Base-by-base conservation (phyloP, 2,888 invertebrate species). In the Drosophila prostipennis region DNA sequence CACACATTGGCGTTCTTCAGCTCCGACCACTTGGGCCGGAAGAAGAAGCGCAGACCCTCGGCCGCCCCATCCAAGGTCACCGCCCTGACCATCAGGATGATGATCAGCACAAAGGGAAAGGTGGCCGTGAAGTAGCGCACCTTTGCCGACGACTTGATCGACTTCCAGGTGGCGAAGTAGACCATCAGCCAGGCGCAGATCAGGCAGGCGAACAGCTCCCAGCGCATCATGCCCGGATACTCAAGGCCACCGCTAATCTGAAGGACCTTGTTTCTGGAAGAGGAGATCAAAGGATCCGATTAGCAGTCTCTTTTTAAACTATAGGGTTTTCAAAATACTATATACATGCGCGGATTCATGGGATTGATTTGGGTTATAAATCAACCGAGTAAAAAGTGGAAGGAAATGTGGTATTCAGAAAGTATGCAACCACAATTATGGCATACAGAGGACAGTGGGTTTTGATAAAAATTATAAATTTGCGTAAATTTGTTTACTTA, bases 111-210 rank as follows among this genome's bases (percentile, higher is more conserved):
- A 91, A 98, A 98, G 5, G 98, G 98, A 78, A 98, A 94, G 16
- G 98, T 98, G 43, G 98, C 98, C 32, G 98, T 98, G 90, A 98
- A 96, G 92, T 98, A 98, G 78, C 98, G 95, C 57, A 98, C 95
- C 93, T 96, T 96, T 37, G 96, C 97, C 53, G 98, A 98, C n/a
- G 98, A 97, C 91, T 97, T 96, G 69, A 98, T 97, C 75, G 98
- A 98, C 93, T 98, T 98, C 97, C 98, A 98, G 54, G 98, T 95
- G 78, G 98, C 97, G 92, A 98, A 97, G 93, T 98, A 99, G 58
- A 98, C 97, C 85, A 98, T 93, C 74, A 98, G 94, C 98, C 98
- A 99, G 75, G 98, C 97, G 86, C 96, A 95, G 56, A 98, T 94
- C 60, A 98, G 93, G 89, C 98, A 97, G 51, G 97, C 96, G 34